Evolutionary conservation across 2,888 invertebrate species (phyloP), one percentile per base, ranked within the genome.

Genomic region (Cephus sareptanus): DNA sequence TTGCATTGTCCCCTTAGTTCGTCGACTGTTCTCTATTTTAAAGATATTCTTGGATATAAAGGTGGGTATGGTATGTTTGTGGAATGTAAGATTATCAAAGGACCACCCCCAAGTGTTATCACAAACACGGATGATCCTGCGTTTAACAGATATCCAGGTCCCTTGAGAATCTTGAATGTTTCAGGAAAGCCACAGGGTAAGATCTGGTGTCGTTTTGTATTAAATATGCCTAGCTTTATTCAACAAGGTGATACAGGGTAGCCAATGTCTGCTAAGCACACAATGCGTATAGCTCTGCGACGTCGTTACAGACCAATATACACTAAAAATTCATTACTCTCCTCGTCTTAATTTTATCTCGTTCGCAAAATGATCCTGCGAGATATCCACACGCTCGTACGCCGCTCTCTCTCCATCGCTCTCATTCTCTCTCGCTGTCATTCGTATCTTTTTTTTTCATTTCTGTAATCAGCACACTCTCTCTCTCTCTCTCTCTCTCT

Each of bases 171-270:
- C 40, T 40, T 15, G 1, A 15, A 40, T 40, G 40, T 40, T 15
- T 15, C 15, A 40, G 40, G 40, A 40, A 40, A 15, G 40, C 40
- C 40, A 40, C 40, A 40, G 40, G 40, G 40, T 40, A 40, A 40
- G 40, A 40, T 40, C 15, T 40, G 6, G 40, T 40, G 35, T 79
- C 69, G 70, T 82, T 75, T 86, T 85, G 83, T 90, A 90, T 89
- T 90, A 91, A 91, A 91, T 89, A 91, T 89, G 90, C 91, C 91
- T 91, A 91, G 86, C 86, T 91, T 91, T 90, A 90, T 90, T 91
- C 87, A 91, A 87, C 89, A 89, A 89, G 87, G 89, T 90, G 87
- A 89, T 90, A 91, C 91, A 91, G 86, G 88, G 85, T 89, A 88
- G 87, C 88, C 83, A 84, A 87, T 89, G 86, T 87, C 87, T 85